These are phyloP conservation scores for Biston stratarius DNA, from an alignment of 2,888 invertebrate genomes.

Conservation along the genomic window DNA sequence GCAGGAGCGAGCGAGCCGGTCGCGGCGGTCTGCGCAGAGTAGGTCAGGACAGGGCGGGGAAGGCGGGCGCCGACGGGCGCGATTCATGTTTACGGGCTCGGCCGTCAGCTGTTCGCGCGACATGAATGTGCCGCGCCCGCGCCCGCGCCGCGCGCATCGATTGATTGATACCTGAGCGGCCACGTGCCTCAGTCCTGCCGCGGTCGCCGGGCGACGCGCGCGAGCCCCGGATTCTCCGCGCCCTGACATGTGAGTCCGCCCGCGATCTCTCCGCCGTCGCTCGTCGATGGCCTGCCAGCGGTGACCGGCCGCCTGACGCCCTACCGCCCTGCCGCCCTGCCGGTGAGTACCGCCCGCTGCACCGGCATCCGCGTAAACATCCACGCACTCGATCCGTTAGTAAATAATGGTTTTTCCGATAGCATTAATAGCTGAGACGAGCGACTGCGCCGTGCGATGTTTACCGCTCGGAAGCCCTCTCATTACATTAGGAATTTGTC, in stretches of 20 bases:
- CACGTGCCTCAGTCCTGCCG: conserved; percentile 72
- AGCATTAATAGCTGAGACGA: conserved; percentile 63
- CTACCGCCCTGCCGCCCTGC: conserved; percentile 46
- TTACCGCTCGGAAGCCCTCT: conserved; percentile 63
- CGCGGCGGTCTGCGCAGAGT: conserved; percentile 56
- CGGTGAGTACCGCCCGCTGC: conserved; percentile 39
- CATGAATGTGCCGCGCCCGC: conserved; percentile 83
- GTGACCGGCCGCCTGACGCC: conserved; percentile 74
- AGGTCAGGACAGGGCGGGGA: conserved; percentile 55
- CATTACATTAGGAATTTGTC: conserved; percentile 70
- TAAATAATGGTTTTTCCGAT: conserved; percentile 69
- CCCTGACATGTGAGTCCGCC: conserved; percentile 58
- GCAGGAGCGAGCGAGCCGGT: conserved; percentile 13
- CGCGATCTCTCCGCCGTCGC: conserved; percentile 58
- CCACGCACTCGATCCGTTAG: conserved; percentile 58
- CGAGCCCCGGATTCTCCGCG: conserved; percentile 50
- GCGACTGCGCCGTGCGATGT: conserved; percentile 75
- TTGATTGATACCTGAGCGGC: conserved; percentile 79
- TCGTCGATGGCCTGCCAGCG: conserved; percentile 78
- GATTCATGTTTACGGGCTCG: conserved; percentile 84
- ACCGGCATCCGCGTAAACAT: conserved; percentile 50
- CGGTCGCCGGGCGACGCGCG: conserved; percentile 73
- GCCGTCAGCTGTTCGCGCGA: conserved; percentile 83
- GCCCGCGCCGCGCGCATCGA: conserved; percentile 76
- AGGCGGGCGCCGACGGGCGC: conserved; percentile 54